phyloP scores from a whole-genome alignment of 2,888 invertebrate species.

The Leucophenga montana region DNA sequence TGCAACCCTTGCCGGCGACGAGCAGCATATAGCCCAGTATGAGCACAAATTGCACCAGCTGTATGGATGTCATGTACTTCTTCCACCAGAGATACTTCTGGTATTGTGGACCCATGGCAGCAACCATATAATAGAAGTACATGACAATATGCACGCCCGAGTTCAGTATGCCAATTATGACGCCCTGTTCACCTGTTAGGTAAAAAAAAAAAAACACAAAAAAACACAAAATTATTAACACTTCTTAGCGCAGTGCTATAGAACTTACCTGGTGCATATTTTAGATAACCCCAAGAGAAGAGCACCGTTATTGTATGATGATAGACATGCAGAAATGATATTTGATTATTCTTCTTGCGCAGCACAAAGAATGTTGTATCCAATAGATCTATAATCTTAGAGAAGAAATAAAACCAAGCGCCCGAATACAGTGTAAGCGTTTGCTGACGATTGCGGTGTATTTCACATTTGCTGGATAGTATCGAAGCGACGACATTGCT shows the following conservation, averaged over 20 bases:
- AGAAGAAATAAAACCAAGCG: slow-evolving; percentile 87
- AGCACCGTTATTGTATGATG: slow-evolving; percentile 88
- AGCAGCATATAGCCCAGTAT: slow-evolving; percentile 78
- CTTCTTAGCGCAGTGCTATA: too few species aligned
- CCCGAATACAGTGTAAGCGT: slow-evolving; percentile 76
- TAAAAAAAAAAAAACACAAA: slow-evolving; percentile 18
- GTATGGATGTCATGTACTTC: slow-evolving; percentile 75
- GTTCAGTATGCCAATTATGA: slow-evolving; percentile 74
- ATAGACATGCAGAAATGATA: slow-evolving; percentile 90
- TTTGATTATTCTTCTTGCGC: slow-evolving; percentile 90
- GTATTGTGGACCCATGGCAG: slow-evolving; percentile 74
- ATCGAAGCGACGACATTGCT: slow-evolving; percentile 67
- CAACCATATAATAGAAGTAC: slow-evolving; percentile 75
- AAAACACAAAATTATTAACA: too few species aligned
- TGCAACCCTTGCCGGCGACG: slow-evolving; percentile 75
- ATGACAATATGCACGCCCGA: slow-evolving; percentile 75
- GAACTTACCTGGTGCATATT: slow-evolving; percentile 81
- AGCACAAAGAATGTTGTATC: slow-evolving; percentile 92
- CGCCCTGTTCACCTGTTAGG: slow-evolving; percentile 72
- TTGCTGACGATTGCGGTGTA: slow-evolving; percentile 65
- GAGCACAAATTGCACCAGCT: slow-evolving; percentile 78
- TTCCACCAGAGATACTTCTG: slow-evolving; percentile 76
- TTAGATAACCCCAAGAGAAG: slow-evolving; percentile 85
- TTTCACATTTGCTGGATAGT: slow-evolving; percentile 68
- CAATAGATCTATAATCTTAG: slow-evolving; percentile 84